A percentile compares a stretch with the other conserved stretches of the same genome.
Evolutionary conservation across 2,113 vertebrate species (phyloP).

Genomic region (Uropsilus gracilis): DNA sequence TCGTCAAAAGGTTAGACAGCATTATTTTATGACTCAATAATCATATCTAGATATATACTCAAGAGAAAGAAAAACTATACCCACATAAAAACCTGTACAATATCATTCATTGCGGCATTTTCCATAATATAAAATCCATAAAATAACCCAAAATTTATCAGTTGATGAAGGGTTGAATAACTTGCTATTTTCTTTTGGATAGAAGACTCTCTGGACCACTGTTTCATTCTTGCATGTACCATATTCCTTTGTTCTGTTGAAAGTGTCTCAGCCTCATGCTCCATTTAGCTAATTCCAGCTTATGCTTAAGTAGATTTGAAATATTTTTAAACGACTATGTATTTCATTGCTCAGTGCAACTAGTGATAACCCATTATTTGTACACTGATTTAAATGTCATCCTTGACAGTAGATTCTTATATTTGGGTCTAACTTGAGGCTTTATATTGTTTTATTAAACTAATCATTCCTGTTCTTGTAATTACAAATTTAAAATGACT

Average conservation of each 20-base stretch:
- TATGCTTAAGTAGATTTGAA: not conserved
- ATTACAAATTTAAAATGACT: not conserved
- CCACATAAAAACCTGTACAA: not conserved
- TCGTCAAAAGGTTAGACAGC: not conserved
- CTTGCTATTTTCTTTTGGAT: not conserved
- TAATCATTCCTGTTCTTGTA: not conserved
- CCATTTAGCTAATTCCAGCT: not conserved
- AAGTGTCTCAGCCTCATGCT: not conserved
- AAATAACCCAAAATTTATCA: not conserved
- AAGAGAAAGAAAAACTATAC: not conserved
- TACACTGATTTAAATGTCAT: not conserved
- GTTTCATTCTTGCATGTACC: not conserved
- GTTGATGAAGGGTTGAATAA: not conserved
- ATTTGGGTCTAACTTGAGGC: not conserved
- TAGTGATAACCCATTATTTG: not conserved
- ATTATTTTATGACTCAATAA: not conserved
- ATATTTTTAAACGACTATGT: not conserved
- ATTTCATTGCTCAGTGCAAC: not conserved
- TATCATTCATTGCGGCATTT: not conserved
- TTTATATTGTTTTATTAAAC: not conserved
- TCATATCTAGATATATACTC: not conserved
- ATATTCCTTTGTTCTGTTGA: not conserved
- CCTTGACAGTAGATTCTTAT: not conserved
- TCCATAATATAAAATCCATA: not conserved
- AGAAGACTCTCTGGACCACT: not conserved